Percentiles rank a stretch among this genome's conserved stretches.
Conservation (phyloP, 2,797 vertebrate genomes). For the Iguana delicatissima region DNA sequence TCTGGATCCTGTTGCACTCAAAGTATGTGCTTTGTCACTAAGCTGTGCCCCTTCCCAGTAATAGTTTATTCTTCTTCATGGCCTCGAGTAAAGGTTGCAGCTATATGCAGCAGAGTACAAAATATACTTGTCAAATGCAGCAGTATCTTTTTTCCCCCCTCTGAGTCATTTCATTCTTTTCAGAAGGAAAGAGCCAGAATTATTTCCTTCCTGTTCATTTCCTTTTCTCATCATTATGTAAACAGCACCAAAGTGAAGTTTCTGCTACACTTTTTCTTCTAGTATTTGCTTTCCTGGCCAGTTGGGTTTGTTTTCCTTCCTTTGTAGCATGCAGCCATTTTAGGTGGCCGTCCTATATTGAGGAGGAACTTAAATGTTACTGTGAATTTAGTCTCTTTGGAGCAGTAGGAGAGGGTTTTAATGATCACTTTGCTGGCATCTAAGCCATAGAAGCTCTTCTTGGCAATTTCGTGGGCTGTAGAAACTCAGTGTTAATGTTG, state of each 20-base stretch:
- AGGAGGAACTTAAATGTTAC: neutral
- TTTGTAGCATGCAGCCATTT: neutral
- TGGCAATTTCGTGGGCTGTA: neutral
- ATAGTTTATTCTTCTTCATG: neutral
- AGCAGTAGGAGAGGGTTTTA: neutral
- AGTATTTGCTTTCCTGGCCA: neutral
- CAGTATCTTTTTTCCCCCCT: neutral
- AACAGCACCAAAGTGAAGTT: neutral
- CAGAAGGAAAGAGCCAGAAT: neutral
- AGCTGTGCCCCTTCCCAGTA: neutral
- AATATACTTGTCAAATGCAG: neutral
- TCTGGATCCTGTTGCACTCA: neutral
- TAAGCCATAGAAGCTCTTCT: neutral
- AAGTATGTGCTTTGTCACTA: neutral
- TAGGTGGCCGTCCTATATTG: neutral
- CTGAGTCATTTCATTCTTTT: neutral
- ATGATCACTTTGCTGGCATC: neutral
- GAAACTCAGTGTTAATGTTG: neutral
- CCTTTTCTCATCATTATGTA: neutral
- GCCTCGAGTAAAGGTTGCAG: neutral
- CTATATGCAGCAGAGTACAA: neutral
- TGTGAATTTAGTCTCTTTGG: neutral
- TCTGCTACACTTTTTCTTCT: neutral
- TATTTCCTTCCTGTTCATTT: neutral
- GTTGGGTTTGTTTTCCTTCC: neutral